Base-by-base conservation (phyloP, 2,113 vertebrate genomes). In the Hippocampus barbouri region DNA sequence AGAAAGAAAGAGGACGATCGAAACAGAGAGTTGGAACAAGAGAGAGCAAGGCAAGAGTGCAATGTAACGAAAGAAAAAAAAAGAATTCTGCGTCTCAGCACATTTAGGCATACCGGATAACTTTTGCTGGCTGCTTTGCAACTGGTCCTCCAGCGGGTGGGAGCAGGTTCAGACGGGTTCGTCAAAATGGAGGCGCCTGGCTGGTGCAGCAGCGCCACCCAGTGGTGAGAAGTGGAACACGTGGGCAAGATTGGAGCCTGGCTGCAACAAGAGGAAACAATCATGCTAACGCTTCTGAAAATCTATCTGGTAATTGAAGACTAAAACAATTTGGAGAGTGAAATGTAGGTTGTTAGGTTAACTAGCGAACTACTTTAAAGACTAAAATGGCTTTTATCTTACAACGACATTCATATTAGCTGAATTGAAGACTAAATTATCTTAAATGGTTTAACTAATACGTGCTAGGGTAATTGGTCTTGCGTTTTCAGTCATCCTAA, bases 41-140 rank as follows among this genome's bases (percentile, higher is more conserved):
- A 71, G 66, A 41, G 9, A 34, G 16, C 15, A 16, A 60, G 18
- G 23, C 68, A 68, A 67, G 59, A 66, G 68, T 57, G 75, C 59
- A 71, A 72, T 56, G 51, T 2, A 21, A 69, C 16, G 15, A 12
- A 5, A 77, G 67, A 82, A 60, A 49, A 59, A 79, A 74, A 83
- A 63, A 69, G 87, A 87, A 86, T 86, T 84, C 80, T 80, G 86
- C 87, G 74, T 88, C 86, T 92, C 91, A 91, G 91, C 91, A 90
- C 72, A 84, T 89, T 89, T 87, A 59, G 78, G 81, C 66, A 85
- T 85, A 79, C 85, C 78, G 77, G 77, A 81, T 85, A 88, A 89
- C 79, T 76, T 83, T 86, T 83, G 82, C 81, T 70, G 81, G 80
- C 78, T 85, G 84, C 83, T 83, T 80, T 76, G 68, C 63, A 83